Conservation (phyloP, 2,888 invertebrate genomes). For the Drosophila prostipennis region DNA sequence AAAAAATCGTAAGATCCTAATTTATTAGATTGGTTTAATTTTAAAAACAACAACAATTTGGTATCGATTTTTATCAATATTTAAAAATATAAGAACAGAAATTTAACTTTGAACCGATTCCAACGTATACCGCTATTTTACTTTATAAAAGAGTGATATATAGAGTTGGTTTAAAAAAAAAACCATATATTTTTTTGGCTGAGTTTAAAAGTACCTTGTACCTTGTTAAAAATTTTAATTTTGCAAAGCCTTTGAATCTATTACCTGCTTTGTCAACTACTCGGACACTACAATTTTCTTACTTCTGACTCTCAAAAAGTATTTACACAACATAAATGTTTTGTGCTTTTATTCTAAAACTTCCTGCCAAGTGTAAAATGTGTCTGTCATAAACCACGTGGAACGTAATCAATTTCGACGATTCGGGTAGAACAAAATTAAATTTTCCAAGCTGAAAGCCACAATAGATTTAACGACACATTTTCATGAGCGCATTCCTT, state of each 20-base stretch:
- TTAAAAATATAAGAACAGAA: too few species aligned
- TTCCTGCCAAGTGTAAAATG: background rate
- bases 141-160: too few species aligned
- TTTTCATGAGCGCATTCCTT: slow-evolving; percentile 3
- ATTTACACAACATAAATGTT: background rate
- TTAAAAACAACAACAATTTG: too few species aligned
- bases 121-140: too few species aligned
- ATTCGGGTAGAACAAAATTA: slow-evolving; percentile 2
- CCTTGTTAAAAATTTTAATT: background rate
- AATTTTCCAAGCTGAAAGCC: slow-evolving; percentile 18
- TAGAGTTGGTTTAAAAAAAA: too few species aligned
- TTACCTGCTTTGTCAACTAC: background rate
- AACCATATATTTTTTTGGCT: too few species aligned
- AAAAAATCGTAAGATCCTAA: too few species aligned
- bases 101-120: too few species aligned
- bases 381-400: slow-evolving; percentile 1
- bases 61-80: too few species aligned
- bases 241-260: background rate
- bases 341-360: background rate
- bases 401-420: slow-evolving; percentile 9
- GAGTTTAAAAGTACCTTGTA: too few species aligned
- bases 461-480: slow-evolving; percentile 21
- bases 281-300: background rate
- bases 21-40: too few species aligned
- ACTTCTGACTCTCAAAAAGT: background rate